phyloP scores from a whole-genome alignment of 2,113 vertebrate species.

The Pagrus major region DNA sequence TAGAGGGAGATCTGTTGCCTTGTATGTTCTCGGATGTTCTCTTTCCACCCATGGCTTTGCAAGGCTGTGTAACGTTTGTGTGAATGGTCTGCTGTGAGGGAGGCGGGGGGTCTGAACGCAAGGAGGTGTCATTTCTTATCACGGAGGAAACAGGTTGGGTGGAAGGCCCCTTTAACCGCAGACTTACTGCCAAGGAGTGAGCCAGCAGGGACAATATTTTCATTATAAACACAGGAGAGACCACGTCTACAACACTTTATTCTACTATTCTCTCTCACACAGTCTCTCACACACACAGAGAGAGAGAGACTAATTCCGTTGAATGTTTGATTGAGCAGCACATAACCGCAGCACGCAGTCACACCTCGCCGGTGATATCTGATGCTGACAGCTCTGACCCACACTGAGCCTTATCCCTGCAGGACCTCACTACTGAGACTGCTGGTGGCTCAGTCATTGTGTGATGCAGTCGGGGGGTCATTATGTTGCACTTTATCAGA shows the following conservation, averaged over 20 bases:
- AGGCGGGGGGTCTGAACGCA: constrained; percentile 16
- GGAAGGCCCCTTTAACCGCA: constrained; percentile 25
- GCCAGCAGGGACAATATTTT: constrained; percentile 39
- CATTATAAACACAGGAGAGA: constrained; percentile 47
- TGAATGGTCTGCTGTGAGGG: constrained; percentile 1
- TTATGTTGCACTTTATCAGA: constrained; percentile 66
- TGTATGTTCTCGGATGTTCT: neutral
- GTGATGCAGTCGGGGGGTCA: constrained; percentile 33
- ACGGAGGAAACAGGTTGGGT: constrained; percentile 72
- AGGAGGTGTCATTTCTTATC: constrained; percentile 71
- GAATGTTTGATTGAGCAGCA: constrained; percentile 54
- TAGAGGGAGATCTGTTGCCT: constrained; percentile 63
- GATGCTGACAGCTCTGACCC: constrained; percentile 69
- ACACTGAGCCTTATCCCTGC: constrained; percentile 36
- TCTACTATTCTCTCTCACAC: neutral
- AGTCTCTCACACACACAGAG: neutral
- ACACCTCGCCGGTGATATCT: constrained; percentile 59
- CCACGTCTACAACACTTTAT: neutral
- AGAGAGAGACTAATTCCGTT: constrained; percentile 28
- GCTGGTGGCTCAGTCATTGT: constrained; percentile 19
- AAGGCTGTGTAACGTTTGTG: neutral
- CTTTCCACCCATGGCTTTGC: neutral
- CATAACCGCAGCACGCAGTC: constrained; percentile 51
- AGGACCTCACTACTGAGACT: neutral
- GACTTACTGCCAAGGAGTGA: constrained; percentile 22